These are phyloP conservation scores for Egretta garzetta DNA, from an alignment of 2,113 vertebrate species.

Conservation along the genomic window DNA sequence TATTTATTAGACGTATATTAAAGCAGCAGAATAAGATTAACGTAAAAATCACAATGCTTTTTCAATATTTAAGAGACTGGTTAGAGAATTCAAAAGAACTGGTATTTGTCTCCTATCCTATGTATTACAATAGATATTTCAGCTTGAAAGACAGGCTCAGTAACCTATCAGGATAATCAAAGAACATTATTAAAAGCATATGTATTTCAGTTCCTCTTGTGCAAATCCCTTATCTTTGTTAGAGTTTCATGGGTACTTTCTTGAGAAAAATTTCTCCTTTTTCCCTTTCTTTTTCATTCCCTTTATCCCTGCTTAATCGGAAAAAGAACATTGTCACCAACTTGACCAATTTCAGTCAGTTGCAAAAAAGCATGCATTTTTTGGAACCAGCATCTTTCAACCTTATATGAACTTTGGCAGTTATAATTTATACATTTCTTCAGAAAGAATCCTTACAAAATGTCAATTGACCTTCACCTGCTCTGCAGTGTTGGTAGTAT, in stretches of 20 bases:
- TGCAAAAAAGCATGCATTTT: neutral
- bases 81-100: neutral
- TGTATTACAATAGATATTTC: neutral
- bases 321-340: neutral
- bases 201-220: neutral
- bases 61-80: neutral
- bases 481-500: neutral
- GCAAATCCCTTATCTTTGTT: neutral
- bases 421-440: neutral
- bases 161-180: neutral
- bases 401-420: neutral
- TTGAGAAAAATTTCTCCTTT: neutral
- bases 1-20: neutral
- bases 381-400: neutral
- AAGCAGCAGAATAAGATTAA: neutral
- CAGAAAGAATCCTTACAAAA: neutral
- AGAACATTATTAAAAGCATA: neutral
- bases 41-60: neutral
- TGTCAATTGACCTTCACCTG: neutral
- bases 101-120: neutral
- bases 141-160: neutral
- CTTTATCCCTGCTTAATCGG: rapidly evolving
- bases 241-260: neutral
- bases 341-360: neutral
- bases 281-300: neutral